Evolutionary conservation across 2,113 vertebrate genomes (phyloP).

Genomic region (Oreochromis tanganicae): DNA sequence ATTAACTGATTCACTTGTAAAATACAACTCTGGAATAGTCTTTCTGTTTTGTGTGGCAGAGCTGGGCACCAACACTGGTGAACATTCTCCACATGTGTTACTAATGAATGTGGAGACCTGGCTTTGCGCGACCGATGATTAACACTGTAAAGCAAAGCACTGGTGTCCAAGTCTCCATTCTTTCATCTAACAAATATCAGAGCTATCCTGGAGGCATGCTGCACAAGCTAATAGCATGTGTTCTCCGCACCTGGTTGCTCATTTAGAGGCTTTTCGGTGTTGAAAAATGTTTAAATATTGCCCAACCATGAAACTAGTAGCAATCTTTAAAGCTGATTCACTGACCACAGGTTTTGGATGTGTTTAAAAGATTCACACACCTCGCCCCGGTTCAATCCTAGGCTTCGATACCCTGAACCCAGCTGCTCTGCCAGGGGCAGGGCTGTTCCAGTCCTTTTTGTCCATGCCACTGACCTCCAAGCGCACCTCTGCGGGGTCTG

Average conservation of each 20-base stretch:
- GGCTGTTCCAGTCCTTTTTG: constrained; percentile 51
- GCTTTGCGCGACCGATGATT: neutral
- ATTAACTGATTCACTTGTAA: neutral
- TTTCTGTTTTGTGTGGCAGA: neutral
- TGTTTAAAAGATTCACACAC: neutral
- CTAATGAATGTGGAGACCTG: neutral
- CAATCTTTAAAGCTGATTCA: neutral
- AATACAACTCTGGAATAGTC: neutral
- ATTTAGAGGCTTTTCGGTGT: accelerated
- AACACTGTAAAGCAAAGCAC: neutral
- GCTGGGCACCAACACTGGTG: neutral
- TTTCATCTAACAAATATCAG: neutral
- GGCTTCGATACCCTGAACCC: constrained; percentile 27
- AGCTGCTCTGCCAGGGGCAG: constrained; percentile 55
- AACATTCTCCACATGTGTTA: neutral
- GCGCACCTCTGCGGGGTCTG: constrained; percentile 69
- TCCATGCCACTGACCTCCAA: constrained; percentile 49
- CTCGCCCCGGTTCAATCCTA: neutral
- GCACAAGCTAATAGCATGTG: neutral
- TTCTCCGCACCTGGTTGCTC: neutral
- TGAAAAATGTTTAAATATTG: neutral
- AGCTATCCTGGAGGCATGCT: neutral
- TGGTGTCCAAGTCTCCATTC: neutral
- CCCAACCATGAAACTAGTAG: neutral
- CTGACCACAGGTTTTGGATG: neutral